Evolutionary conservation across 2,113 vertebrate species (phyloP), one percentile per base, ranked within the genome.

Genomic region (Dolichotis patagonum): DNA sequence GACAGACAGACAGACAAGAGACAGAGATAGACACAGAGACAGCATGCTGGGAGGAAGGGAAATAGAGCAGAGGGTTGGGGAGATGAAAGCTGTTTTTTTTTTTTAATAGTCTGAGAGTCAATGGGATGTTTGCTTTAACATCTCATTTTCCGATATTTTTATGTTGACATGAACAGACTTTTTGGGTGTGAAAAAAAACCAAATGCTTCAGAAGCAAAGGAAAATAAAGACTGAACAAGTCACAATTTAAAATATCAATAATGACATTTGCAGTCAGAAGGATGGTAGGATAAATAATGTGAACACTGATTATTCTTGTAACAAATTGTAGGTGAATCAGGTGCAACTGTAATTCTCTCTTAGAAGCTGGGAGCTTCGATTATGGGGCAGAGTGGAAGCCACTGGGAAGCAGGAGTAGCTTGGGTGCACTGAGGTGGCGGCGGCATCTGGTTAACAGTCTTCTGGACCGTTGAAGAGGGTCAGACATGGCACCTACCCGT

Each of bases 141-240:
- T 46, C n/a, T 91, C 69, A 85, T 69, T 94, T 94, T 30, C 86
- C 84, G 54, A 87, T 89, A 93, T 93, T 93, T 75, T 77, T 77
- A 89, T 86, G 43, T 86, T 91, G n/a, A 94, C 56, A 4, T 9
- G 13, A 91, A 89, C 78, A 96, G 75, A 62, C 32, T 90, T 85
- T 38, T 80, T 12, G 0, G 11, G 52, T 3, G 30, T 85, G 54
- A 52, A 87, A 54, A 52, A 54, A 92, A 69, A 54, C 91, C 41
- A 63, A 95, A 63, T 63, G 60, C 86, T 58, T 85, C 49, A 77
- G 73, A 86, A 95, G 62, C 62, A 84, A 96, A 90, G 54, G 92
- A 84, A 89, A 65, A 7, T 2, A 38, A 91, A 81, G 49, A 62
- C 32, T 8, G 38, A 87, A 46, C 3, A 60, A 75, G 62, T 62